Base-by-base conservation (phyloP, 1,140 invertebrate species). In the Heliothis virescens region DNA sequence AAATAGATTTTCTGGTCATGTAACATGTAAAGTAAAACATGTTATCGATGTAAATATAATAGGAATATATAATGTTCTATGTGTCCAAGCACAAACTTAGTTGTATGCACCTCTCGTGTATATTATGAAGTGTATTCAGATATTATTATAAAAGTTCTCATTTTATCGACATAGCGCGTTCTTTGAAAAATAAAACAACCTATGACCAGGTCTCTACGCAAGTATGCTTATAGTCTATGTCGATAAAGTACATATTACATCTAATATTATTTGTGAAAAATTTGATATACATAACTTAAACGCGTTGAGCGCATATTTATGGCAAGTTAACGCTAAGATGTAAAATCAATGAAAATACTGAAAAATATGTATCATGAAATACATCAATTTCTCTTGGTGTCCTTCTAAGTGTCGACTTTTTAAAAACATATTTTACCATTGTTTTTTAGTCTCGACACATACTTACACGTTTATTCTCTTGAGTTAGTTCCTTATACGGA, bases 11-110 rank as follows among this genome's bases (percentile, higher is more conserved):
- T 60, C 57, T 60, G 57, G 57, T 60, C 57, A 60, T 26, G 21
- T 29, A 57, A 21, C 16, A 11, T 57, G 16, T 18, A 21, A 21
- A 18, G 63, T 48, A 67, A 18, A 18, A 10, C 18, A 57, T 57
- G 34, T 48, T 65, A 65, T 65, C n/a, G 34, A 48, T 67, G 63
- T 67, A 67, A 21, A 67, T 67, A 41, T n/a, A n/a, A n/a, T n/a
- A n/a, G n/a, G n/a, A 16, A 41, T 47, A n/a, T 41, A 41, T 26
- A 16, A n/a, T 62, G 29, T 63, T 41, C 41, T 11, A 67, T 65
- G 12, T 48, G 41, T 67, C 63, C 41, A 67, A 48, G 63, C 63
- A 67, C 63, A 67, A 67, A 67, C 10, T 67, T 67, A 67, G 16
- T 50, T 1, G 48, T 10, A 67, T 21, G 63, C 63, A 67, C 41